Evolutionary conservation across 2,888 invertebrate species (phyloP).

Genomic region (Timema cristinae): DNA sequence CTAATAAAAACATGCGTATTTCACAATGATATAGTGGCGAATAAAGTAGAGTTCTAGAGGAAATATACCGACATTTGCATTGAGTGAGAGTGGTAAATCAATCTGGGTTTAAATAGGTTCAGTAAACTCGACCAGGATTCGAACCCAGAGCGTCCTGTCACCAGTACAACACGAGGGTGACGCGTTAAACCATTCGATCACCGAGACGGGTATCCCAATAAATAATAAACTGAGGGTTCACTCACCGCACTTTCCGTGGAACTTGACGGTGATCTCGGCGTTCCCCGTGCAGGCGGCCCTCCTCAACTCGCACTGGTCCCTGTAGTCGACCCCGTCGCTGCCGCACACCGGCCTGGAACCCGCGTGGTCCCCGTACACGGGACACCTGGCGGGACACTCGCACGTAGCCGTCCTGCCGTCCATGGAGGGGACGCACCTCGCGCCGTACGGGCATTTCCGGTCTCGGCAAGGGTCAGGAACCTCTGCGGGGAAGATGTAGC

Average conservation of each 20-base stretch:
- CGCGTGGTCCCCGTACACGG: slow-evolving; percentile 77
- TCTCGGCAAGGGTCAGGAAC: slow-evolving; percentile 68
- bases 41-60: no score
- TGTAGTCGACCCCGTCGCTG: slow-evolving; percentile 78
- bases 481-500: slow-evolving; percentile 58
- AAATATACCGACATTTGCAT: no score
- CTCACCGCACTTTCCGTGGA: slow-evolving; percentile 85
- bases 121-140: no score
- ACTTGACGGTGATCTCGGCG: slow-evolving; percentile 73
- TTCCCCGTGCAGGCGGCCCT: slow-evolving; percentile 71
- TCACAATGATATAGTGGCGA: no score
- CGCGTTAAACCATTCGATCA: no score
- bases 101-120: no score
- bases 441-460: slow-evolving; percentile 64
- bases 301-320: slow-evolving; percentile 79
- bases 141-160: no score
- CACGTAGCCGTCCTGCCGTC: slow-evolving; percentile 72
- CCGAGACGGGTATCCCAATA: no score
- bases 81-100: no score
- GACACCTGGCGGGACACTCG: slow-evolving; percentile 74
- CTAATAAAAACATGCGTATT: no score
- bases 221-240: slow-evolving; percentile 23
- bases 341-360: slow-evolving; percentile 78
- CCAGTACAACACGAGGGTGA: no score
- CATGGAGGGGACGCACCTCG: slow-evolving; percentile 57